Percentiles rank a stretch among this genome's conserved stretches.
These are phyloP conservation scores for Epizoanthus ramosus DNA, from an alignment of 92 coral and sea anemone species.

Conservation along the genomic window DNA sequence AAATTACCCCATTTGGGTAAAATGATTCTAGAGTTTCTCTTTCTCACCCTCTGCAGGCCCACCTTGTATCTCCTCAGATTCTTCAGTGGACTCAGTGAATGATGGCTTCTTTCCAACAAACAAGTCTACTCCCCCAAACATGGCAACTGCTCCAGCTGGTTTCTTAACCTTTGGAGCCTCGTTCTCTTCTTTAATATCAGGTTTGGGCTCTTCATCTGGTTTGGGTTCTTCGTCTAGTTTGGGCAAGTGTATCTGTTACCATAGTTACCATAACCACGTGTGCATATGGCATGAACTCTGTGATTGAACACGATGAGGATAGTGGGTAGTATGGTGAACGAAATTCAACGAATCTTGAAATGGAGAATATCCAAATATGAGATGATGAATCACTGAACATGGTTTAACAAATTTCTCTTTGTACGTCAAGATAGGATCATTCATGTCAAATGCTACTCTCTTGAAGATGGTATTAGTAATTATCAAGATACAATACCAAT, in stretches of 20 bases:
- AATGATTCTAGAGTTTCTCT: neutral
- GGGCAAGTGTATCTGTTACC: conserved; percentile 12
- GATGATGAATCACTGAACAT: too few species aligned
- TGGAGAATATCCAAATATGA: too few species aligned
- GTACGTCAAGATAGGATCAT: too few species aligned
- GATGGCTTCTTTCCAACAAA: conserved; percentile 94
- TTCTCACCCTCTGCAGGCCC: conserved; percentile 45
- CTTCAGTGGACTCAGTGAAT: conserved; percentile 44
- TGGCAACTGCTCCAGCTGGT: conserved; percentile 83
- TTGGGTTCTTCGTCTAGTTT: conserved; percentile 30
- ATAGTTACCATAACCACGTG: neutral
- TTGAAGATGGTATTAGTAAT: too few species aligned
- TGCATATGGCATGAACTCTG: neutral
- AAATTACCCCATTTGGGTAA: too few species aligned
- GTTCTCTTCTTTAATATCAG: conserved; percentile 59
- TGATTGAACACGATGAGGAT: neutral
- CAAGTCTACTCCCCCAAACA: conserved; percentile 94
- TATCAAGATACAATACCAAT: too few species aligned
- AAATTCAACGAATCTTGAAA: neutral
- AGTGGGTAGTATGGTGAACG: neutral
- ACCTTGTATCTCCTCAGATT: too few species aligned
- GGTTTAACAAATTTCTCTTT: too few species aligned
- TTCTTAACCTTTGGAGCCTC: conserved; percentile 58
- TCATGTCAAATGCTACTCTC: too few species aligned
- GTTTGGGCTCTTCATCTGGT: conserved; percentile 26